Evolutionary conservation across 2,113 vertebrate species (phyloP).

Genomic region (Syngnathoides biaculeatus): DNA sequence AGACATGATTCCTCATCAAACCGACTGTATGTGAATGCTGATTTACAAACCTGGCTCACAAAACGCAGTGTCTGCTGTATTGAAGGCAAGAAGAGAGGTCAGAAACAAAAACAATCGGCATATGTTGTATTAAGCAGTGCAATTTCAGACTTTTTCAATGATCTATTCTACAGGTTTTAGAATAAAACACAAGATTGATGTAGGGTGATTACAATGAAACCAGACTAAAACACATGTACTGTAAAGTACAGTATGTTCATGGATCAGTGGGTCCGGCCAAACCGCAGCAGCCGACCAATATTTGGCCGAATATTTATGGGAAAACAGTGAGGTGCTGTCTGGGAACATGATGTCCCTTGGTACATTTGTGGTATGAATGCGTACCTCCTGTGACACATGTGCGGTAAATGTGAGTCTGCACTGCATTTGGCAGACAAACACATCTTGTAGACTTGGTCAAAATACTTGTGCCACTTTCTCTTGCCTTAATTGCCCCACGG

Average conservation of each 20-base stretch:
- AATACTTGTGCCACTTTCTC: no score
- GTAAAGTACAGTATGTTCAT: background rate
- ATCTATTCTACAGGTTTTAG: background rate
- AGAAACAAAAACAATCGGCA: no score
- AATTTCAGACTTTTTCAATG: no score
- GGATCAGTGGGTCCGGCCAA: background rate
- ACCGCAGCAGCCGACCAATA: background rate
- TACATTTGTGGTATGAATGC: background rate
- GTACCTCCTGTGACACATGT: background rate
- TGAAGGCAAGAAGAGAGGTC: background rate
- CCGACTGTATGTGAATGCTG: no score
- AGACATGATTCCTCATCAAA: no score
- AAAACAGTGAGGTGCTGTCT: background rate
- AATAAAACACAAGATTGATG: background rate
- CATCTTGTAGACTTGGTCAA: no score
- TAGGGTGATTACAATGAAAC: background rate
- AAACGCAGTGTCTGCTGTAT: background rate
- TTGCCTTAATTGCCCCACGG: no score
- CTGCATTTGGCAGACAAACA: slow-evolving; percentile 15
- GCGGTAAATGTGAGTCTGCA: background rate
- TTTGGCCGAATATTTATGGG: background rate
- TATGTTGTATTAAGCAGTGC: no score
- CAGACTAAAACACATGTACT: background rate
- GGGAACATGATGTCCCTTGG: background rate
- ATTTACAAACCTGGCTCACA: background rate